Conservation (phyloP, 2,797 vertebrate species). For the Cephalopachus bancanus region DNA sequence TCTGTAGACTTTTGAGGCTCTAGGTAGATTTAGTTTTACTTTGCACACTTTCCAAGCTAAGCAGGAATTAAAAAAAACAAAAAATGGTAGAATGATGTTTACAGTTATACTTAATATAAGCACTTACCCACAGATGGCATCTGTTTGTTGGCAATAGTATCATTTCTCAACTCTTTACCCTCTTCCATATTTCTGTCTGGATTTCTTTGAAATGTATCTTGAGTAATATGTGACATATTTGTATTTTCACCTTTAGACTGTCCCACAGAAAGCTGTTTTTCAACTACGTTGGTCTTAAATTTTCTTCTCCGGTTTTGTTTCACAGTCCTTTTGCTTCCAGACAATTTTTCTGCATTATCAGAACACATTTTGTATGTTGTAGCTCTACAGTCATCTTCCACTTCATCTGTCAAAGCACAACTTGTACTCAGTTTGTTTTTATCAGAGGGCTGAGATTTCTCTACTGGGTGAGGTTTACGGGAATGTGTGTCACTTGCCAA, state of each 20-base stretch:
- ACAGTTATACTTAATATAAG: conserved; percentile 40
- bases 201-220: conserved; percentile 34
- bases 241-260: conserved; percentile 45
- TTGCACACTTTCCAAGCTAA: conserved; percentile 15
- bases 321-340: conserved; percentile 42
- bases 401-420: conserved; percentile 43
- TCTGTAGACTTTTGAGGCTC: not conserved
- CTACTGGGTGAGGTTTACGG: not conserved
- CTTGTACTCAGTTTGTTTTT: not conserved
- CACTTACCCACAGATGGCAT: conserved; percentile 73
- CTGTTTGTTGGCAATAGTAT: conserved; percentile 45
- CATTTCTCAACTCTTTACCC: not conserved
- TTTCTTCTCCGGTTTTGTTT: conserved; percentile 55
- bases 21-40: conserved; percentile 37
- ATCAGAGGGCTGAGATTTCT: conserved; percentile 59
- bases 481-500: not conserved
- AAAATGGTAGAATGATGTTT: not conserved
- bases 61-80: conserved; percentile 27
- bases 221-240: not conserved
- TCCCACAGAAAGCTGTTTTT: conserved; percentile 21
- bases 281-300: conserved; percentile 6
- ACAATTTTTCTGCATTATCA: conserved; percentile 45
- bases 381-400: conserved; percentile 50
- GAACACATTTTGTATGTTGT: conserved; percentile 35
- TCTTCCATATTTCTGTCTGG: conserved; percentile 41